Evolutionary conservation across 2,888 invertebrate species (phyloP).

Genomic region (Euplexia lucipara): DNA sequence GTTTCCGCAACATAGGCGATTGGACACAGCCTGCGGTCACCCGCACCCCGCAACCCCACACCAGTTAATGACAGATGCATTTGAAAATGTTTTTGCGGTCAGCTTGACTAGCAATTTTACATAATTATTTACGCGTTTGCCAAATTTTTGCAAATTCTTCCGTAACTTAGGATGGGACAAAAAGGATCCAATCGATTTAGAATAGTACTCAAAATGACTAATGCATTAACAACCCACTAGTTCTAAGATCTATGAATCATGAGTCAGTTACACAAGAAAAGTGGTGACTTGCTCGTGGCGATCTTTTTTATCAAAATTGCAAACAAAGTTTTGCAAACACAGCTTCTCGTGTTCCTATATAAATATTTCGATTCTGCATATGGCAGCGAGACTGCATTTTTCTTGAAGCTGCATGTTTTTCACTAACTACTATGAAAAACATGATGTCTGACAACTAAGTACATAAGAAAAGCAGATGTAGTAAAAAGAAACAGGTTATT

Average conservation of each 20-base stretch:
- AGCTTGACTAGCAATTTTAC: constrained; percentile 14
- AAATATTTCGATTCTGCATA: constrained; percentile 19
- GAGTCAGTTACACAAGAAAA: constrained; percentile 42
- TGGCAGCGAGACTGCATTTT: constrained; percentile 15
- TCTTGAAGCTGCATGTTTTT: constrained; percentile 14
- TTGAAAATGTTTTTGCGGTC: constrained; percentile 45
- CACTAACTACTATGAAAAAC: constrained; percentile 17
- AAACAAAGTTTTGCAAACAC: constrained; percentile 20
- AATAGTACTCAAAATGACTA: constrained; percentile 29
- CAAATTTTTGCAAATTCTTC: constrained; percentile 17
- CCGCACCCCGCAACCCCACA: constrained; percentile 32
- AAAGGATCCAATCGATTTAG: not conserved
- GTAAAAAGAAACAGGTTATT: constrained; percentile 50
- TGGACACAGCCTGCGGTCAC: constrained; percentile 64
- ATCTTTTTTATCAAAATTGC: constrained; percentile 42
- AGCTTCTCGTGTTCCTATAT: constrained; percentile 23
- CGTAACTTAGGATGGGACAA: not conserved
- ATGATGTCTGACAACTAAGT: constrained; percentile 22
- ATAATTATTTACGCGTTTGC: constrained; percentile 29
- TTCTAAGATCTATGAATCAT: constrained; percentile 56
- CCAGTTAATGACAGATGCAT: constrained; percentile 47
- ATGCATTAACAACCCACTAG: constrained; percentile 27
- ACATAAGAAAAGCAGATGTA: constrained; percentile 37
- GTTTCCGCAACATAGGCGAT: constrained; percentile 79
- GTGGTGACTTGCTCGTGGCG: constrained; percentile 33